Evolutionary conservation across 2,797 vertebrate genomes (phyloP).

Genomic region (Calcarius lapponicus): DNA sequence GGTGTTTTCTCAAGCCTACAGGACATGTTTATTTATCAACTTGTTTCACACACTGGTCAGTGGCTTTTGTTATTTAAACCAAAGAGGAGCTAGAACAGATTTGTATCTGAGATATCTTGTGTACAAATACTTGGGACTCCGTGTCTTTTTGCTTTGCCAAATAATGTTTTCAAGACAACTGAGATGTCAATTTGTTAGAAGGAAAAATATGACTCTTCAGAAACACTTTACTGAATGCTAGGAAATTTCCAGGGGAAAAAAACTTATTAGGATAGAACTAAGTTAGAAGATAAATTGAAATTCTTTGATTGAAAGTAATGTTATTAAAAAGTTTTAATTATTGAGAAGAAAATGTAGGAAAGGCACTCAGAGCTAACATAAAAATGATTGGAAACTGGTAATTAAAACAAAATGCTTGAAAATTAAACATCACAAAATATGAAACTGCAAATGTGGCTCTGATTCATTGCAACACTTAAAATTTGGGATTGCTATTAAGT

Average conservation of each 20-base stretch:
- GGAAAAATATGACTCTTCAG: background rate
- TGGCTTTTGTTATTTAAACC: background rate
- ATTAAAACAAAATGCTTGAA: constrained; percentile 67
- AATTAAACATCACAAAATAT: constrained; percentile 62
- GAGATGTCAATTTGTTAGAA: background rate
- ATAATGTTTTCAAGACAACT: background rate
- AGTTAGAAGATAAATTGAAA: constrained; percentile 62
- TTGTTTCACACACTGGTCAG: background rate
- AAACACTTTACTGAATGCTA: constrained; percentile 26
- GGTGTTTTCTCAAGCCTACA: background rate
- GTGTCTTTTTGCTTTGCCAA: background rate
- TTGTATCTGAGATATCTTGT: background rate
- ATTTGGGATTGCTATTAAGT: background rate
- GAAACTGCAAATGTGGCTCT: constrained; percentile 23
- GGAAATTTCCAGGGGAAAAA: constrained; percentile 43
- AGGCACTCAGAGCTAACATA: constrained; percentile 66
- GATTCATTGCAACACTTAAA: constrained; percentile 37
- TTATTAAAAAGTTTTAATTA: constrained; percentile 73
- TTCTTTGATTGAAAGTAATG: constrained; percentile 65
- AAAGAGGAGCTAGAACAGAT: background rate
- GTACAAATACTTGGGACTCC: background rate
- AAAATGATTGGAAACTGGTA: constrained; percentile 67
- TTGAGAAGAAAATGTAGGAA: constrained; percentile 56
- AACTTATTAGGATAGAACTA: constrained; percentile 48
- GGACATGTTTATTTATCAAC: background rate